These are phyloP conservation scores for Xenopus laevis DNA, from an alignment of 2,113 vertebrate species.

Conservation along the genomic window DNA sequence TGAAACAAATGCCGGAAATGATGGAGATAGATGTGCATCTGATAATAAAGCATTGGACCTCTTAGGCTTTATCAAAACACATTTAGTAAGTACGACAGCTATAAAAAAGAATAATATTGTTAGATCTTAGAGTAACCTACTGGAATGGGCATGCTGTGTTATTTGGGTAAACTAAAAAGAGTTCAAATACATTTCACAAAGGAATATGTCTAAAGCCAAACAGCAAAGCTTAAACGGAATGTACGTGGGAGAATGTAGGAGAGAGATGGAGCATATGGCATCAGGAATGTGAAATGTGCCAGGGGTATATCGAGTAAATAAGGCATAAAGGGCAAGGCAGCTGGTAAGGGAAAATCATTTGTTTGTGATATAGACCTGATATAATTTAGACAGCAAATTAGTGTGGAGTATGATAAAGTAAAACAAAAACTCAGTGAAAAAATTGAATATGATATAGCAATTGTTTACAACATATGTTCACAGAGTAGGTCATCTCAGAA, in stretches of 20 bases:
- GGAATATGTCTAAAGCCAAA: slow-evolving; percentile 25
- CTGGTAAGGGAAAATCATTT: slow-evolving; percentile 19
- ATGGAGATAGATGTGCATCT: not conserved
- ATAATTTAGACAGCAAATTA: slow-evolving; percentile 8
- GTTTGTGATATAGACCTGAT: slow-evolving; percentile 5
- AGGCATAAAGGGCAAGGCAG: slow-evolving; percentile 33
- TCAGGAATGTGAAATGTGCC: slow-evolving; percentile 38
- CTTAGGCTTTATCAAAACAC: not conserved
- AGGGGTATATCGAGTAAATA: slow-evolving; percentile 33
- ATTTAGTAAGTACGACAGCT: not conserved
- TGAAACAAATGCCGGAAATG: not conserved
- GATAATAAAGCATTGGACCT: not conserved
- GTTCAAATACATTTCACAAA: slow-evolving; percentile 25
- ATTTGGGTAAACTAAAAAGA: not conserved
- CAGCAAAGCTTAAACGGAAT: slow-evolving; percentile 28
- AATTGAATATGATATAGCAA: not conserved
- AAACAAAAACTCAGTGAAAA: not conserved
- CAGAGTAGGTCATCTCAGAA: too few relatives aligned
- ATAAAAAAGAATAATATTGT: slow-evolving; percentile 1
- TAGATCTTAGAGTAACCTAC: not conserved
- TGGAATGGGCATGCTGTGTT: slow-evolving; percentile 4
- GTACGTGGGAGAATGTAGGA: slow-evolving; percentile 34
- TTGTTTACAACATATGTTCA: too few relatives aligned
- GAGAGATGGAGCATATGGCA: slow-evolving; percentile 33
- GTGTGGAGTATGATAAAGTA: not conserved